Evolutionary conservation across 1,140 invertebrate species (phyloP).

Genomic region (Drosophila triauraria): DNA sequence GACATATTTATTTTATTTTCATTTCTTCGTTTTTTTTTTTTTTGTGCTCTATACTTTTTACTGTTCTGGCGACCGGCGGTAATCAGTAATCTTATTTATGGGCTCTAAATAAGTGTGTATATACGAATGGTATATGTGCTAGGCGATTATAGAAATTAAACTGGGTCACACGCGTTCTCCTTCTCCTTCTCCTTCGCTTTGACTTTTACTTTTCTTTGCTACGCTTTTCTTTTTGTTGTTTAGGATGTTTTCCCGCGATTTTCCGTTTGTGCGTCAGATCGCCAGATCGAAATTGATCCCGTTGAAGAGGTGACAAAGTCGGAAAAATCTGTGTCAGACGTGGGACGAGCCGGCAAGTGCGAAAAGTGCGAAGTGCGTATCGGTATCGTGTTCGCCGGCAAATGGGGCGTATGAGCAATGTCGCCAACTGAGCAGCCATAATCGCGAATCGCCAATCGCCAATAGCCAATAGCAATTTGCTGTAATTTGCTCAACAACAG

Average conservation of each 20-base stretch:
- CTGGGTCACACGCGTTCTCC: constrained; percentile 67
- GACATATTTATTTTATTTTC: constrained; percentile 25
- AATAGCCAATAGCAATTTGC: constrained; percentile 42
- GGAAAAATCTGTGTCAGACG: constrained; percentile 32
- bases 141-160: constrained; percentile 54
- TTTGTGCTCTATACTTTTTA: constrained; percentile 26
- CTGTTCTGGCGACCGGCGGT: constrained; percentile 47
- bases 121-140: constrained; percentile 15
- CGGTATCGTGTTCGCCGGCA: constrained; percentile 20
- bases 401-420: constrained; percentile 63
- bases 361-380: constrained; percentile 33
- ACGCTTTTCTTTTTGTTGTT: not conserved
- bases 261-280: constrained; percentile 28
- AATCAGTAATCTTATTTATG: constrained; percentile 81
- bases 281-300: constrained; percentile 43
- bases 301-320: constrained; percentile 28
- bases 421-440: not conserved
- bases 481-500: constrained; percentile 63
- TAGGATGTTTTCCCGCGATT: constrained; percentile 15
- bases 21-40: constrained; percentile 4
- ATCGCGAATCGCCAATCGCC: constrained; percentile 6
- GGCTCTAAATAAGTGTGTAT: constrained; percentile 44
- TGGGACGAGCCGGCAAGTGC: not conserved
- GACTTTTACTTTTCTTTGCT: constrained; percentile 5
- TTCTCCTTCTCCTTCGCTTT: constrained; percentile 1